These are phyloP conservation scores for Alectoris magna DNA, from an alignment of 2,797 vertebrate genomes.

Conservation along the genomic window DNA sequence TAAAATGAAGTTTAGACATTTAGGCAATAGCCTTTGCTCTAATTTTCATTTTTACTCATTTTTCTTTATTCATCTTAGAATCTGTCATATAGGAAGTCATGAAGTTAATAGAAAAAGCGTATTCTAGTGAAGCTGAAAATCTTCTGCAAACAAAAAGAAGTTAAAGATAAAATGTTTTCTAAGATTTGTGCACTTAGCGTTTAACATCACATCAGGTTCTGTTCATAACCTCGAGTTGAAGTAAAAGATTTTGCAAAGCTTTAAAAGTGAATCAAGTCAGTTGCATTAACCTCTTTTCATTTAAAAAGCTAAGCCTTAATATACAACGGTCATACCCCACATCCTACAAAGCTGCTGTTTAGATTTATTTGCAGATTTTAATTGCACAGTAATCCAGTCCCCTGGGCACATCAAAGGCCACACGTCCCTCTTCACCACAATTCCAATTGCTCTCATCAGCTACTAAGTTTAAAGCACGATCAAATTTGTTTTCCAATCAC, in stretches of 20 bases:
- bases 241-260: background rate
- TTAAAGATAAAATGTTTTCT: background rate
- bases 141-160: slow-evolving; percentile 15
- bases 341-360: slow-evolving; percentile 50
- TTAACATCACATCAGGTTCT: background rate
- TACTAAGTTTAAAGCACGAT: slow-evolving; percentile 83
- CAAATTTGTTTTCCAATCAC: slow-evolving; percentile 91
- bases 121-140: slow-evolving; percentile 15
- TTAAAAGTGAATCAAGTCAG: slow-evolving; percentile 32
- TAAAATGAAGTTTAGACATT: background rate
- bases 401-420: slow-evolving; percentile 74
- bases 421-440: slow-evolving; percentile 52
- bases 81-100: background rate
- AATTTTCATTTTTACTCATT: slow-evolving; percentile 8
- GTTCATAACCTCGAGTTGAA: background rate
- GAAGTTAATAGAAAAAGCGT: slow-evolving; percentile 16
- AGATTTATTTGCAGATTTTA: slow-evolving; percentile 64
- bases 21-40: slow-evolving; percentile 22
- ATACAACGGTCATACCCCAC: slow-evolving; percentile 24
- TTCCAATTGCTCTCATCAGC: slow-evolving; percentile 76
- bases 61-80: slow-evolving; percentile 16
- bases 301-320: background rate
- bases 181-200: background rate
- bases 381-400: slow-evolving; percentile 71
- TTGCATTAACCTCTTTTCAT: slow-evolving; percentile 23